Percentiles rank a stretch among this genome's conserved stretches.
These are phyloP conservation scores for Lycodopsis pacificus DNA, from an alignment of 2,797 vertebrate genomes.

Conservation along the genomic window DNA sequence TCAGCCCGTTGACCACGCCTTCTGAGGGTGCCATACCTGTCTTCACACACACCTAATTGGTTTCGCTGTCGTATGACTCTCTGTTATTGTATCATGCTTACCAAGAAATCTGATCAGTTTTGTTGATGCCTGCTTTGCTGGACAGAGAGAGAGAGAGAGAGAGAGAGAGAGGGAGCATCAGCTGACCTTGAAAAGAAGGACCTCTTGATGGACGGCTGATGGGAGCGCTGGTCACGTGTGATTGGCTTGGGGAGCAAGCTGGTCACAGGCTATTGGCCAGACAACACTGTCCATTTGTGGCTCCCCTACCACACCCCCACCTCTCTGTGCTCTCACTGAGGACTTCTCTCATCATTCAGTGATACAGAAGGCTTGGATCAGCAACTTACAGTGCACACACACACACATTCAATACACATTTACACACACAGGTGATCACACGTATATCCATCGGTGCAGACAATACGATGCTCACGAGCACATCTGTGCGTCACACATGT, in stretches of 20 bases:
- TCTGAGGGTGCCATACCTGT: constrained; percentile 38
- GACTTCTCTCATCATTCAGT: constrained; percentile 73
- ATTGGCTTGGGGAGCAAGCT: constrained; percentile 65
- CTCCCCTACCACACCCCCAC: constrained; percentile 5
- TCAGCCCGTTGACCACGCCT: constrained; percentile 20
- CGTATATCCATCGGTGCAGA: constrained; percentile 36
- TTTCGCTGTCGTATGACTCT: constrained; percentile 59
- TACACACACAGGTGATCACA: constrained; percentile 23
- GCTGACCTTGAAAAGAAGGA: constrained; percentile 82
- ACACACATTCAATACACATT: constrained; percentile 8
- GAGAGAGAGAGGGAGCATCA: constrained; percentile 51
- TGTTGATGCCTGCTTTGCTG: constrained; percentile 60
- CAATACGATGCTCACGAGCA: constrained; percentile 27
- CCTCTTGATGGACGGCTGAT: constrained; percentile 74
- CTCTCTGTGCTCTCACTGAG: constrained; percentile 48
- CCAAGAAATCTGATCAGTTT: constrained; percentile 67
- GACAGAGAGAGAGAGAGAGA: constrained; percentile 25
- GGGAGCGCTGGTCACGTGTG: constrained; percentile 74
- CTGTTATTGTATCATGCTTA: constrained; percentile 72
- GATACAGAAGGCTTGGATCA: constrained; percentile 76
- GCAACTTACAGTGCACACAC: constrained; percentile 55
- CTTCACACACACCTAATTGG: constrained; percentile 64
- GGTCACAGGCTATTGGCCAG: constrained; percentile 74
- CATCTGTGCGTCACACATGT: constrained; percentile 34
- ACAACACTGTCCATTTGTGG: constrained; percentile 53